Conservation (phyloP, 2,888 invertebrate species). For the Luperina nickerlii region DNA sequence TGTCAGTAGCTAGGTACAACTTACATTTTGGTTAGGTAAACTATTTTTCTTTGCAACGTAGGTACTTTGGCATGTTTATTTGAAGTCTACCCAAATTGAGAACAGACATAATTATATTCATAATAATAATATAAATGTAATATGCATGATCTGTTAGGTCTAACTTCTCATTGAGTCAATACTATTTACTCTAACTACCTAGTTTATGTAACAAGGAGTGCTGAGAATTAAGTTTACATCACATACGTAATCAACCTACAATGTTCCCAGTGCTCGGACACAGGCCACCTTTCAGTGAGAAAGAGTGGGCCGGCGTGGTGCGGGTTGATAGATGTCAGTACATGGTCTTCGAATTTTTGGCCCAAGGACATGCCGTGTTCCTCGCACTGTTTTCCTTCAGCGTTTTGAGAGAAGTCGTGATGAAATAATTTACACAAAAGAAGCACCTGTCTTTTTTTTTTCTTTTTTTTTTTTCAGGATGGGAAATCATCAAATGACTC, state of each 20-base stretch:
- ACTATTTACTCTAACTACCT: constrained; percentile 4
- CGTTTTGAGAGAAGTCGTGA: too few species aligned
- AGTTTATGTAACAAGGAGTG: not conserved
- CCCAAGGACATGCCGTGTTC: too few species aligned
- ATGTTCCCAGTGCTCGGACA: not conserved
- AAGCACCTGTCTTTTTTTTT: too few species aligned
- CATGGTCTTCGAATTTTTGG: too few species aligned
- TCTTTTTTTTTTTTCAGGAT: too few species aligned
- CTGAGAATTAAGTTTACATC: not conserved
- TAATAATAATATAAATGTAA: constrained; percentile 21
- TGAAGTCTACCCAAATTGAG: not conserved
- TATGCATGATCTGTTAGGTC: constrained; percentile 41
- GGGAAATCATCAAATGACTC: too few species aligned
- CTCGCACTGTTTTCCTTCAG: too few species aligned
- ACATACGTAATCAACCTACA: not conserved
- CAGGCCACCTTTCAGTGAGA: not conserved
- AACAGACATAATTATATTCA: not conserved
- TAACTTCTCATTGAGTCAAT: constrained; percentile 23
- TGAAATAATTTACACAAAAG: too few species aligned
- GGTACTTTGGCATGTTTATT: not conserved
- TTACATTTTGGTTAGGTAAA: not conserved
- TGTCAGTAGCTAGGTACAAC: not conserved
- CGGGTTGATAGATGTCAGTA: too few species aligned
- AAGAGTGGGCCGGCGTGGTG: not conserved
- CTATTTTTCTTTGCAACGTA: not conserved